phyloP scores from a whole-genome alignment of 30 jellyfish, hydroid and myxozoan species.

The Rhopilema esculentum region DNA sequence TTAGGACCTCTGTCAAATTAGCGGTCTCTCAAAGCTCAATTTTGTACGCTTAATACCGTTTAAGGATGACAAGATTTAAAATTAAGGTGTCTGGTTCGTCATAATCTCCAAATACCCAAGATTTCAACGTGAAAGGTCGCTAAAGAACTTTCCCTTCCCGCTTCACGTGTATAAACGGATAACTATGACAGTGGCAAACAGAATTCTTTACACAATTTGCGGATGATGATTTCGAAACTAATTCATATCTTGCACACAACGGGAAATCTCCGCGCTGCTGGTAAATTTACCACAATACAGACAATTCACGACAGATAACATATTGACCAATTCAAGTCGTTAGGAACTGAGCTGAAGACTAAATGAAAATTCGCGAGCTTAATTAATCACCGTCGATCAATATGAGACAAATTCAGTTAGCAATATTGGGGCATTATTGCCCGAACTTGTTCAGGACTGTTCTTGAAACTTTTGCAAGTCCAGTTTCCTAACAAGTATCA shows the following conservation, averaged over 20 bases:
- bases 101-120: not conserved
- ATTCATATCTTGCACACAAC: not conserved
- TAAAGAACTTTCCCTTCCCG: not conserved
- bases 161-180: not conserved
- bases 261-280: not conserved
- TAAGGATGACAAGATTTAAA: not conserved
- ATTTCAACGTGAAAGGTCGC: not conserved
- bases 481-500: not conserved
- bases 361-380: not conserved
- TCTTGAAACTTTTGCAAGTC: not conserved
- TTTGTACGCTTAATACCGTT: not conserved
- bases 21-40: not conserved
- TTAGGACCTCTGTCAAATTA: not conserved
- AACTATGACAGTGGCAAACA: not conserved
- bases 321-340: not conserved
- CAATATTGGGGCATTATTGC: not conserved
- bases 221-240: not conserved
- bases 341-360: not conserved
- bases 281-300: not conserved
- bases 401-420: not conserved
- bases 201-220: not conserved
- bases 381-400: not conserved
- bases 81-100: not conserved
- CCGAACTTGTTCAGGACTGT: not conserved
- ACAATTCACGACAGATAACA: not conserved